Base-by-base conservation (phyloP, 2,888 invertebrate species). In the Ommatoiulus sabulosus region DNA sequence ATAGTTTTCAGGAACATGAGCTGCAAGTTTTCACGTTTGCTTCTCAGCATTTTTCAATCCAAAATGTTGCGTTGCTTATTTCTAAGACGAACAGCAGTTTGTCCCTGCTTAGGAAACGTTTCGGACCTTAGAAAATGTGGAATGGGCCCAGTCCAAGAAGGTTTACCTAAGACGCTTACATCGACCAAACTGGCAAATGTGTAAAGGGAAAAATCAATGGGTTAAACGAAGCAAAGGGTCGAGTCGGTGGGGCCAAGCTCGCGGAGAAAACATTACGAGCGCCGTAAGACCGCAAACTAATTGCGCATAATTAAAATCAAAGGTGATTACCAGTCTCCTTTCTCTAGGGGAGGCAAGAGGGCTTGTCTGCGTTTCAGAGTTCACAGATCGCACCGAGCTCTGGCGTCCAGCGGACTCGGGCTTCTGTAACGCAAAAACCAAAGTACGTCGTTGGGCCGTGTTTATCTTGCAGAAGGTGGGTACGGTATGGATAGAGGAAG, bases 301-400 rank as follows among this genome's bases (percentile, higher is more conserved):
- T 80, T 80, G 80, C 80, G 80, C 80, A 87, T 87, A 80, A 80
- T 43, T 88, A 44, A 80, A 63, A 88, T 85, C 57, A 63, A 46
- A 88, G 24, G 24, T 85, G 44, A 84, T 90, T 90, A 91, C 91
- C 88, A 90, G 87, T 88, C 90, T 90, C 63, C 89, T 88, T 88
- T 90, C 90, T 88, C 91, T 90, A 6, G 92, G 92, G n/a, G 92
- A 92, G 84, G 90, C 90, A 10, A 89, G 89, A 20, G 92, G 92
- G 46, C 91, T 92, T 24, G 92, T 92, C 89, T 92, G 92, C 44
- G 92, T 92, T 88, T 92, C 91, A 43, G 91, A 91, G 72, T 90
- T 91, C 57, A 91, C 91, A 35, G 90, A 90, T 87, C 84, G 89
- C 84, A 88, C 88, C 88, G 88, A 88, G 85, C 88, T 88, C 85